A percentile compares a stretch with the other conserved stretches of the same genome.
Conservation (phyloP, 2,113 vertebrate genomes). For the Guaruba guarouba region DNA sequence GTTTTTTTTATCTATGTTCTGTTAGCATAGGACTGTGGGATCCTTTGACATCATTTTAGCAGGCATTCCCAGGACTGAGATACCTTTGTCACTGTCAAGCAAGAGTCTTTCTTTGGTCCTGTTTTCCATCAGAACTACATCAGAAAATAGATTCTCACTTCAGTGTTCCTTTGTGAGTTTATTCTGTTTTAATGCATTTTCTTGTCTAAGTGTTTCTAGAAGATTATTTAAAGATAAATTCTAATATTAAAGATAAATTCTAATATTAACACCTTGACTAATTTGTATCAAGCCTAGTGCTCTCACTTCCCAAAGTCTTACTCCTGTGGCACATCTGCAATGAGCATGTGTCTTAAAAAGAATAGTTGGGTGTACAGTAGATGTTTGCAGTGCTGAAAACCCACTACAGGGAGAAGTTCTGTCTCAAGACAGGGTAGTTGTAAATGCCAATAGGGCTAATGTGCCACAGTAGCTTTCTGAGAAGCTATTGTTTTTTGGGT, state of each 20-base stretch:
- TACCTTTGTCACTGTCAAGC: no score
- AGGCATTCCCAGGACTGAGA: no score
- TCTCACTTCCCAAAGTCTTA: neutral
- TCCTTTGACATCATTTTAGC: no score
- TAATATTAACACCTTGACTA: neutral
- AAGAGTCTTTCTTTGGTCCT: no score
- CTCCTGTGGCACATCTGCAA: neutral
- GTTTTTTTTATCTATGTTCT: no score
- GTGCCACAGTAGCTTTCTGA: neutral
- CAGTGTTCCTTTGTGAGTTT: neutral
- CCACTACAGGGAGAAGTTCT: neutral
- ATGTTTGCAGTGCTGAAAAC: neutral
- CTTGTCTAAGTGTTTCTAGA: neutral
- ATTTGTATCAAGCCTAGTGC: neutral
- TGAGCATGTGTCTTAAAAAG: neutral
- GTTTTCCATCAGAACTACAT: no score
- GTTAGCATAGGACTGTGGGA: no score
- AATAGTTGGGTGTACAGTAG: neutral
- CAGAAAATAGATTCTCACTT: no score
- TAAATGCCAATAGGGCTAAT: neutral
- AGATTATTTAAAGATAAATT: neutral
- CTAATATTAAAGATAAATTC: neutral
- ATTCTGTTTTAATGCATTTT: neutral
- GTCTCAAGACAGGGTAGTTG: neutral
- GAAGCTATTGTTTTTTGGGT: no score